Conservation (phyloP, 2,797 vertebrate genomes). For the Chelidonichthys spinosus region DNA sequence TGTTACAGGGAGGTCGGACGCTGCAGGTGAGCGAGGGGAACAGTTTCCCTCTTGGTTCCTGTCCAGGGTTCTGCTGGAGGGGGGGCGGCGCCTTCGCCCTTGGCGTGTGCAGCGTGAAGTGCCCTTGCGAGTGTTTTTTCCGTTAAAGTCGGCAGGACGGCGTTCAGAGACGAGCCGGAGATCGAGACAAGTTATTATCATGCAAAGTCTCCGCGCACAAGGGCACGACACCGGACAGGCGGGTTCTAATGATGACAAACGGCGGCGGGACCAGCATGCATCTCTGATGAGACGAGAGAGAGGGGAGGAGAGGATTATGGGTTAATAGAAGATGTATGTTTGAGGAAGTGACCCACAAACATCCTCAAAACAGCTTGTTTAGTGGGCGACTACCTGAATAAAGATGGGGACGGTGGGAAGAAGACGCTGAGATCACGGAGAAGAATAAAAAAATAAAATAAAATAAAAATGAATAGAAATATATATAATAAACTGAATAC, state of each 20-base stretch:
- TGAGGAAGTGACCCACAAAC: slow-evolving; percentile 15
- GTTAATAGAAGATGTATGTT: background rate
- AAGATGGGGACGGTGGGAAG: background rate
- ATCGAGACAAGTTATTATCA: slow-evolving; percentile 64
- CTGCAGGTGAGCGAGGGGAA: slow-evolving; percentile 18
- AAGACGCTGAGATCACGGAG: too few relatives aligned
- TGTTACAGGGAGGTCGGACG: slow-evolving; percentile 50
- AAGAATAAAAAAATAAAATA: too few relatives aligned
- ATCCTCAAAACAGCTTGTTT: background rate
- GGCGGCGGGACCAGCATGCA: slow-evolving; percentile 42
- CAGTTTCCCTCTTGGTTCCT: slow-evolving; percentile 40
- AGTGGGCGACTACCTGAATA: too few relatives aligned
- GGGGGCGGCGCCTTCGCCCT: slow-evolving; percentile 26
- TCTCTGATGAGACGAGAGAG: slow-evolving; percentile 53
- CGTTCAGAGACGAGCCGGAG: slow-evolving; percentile 49
- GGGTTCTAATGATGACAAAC: slow-evolving; percentile 74
- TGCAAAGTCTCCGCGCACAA: slow-evolving; percentile 64
- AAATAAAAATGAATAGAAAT: too few relatives aligned
- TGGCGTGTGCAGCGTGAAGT: slow-evolving; percentile 19
- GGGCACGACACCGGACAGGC: slow-evolving; percentile 56
- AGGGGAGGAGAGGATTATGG: background rate
- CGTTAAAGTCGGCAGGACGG: slow-evolving; percentile 20
- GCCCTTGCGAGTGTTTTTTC: slow-evolving; percentile 19
- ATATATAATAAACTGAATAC: too few relatives aligned
- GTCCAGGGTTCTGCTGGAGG: slow-evolving; percentile 35